Base-by-base conservation (phyloP, 2,113 vertebrate genomes). In the Illadopsis cleaveri region DNA sequence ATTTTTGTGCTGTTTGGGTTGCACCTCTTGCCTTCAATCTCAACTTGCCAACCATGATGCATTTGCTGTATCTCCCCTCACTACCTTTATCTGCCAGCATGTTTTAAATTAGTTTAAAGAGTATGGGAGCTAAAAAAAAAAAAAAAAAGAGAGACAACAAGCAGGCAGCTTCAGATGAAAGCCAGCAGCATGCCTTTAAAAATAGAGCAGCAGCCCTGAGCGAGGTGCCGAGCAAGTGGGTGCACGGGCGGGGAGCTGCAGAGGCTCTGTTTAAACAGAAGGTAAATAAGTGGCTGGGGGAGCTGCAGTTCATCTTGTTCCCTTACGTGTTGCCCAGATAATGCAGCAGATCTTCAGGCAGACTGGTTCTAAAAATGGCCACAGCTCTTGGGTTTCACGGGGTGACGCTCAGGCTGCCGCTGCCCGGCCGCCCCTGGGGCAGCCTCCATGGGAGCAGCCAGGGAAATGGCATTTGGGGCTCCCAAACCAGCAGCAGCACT, bases 121-220 rank as follows among this genome's bases (percentile, higher is more conserved):
- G 38, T 69, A 80, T 44, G 78, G 37, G 69, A 77, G 79, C 56
- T 77, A 35, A 92, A 89, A 84, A 37, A 25, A 37, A 25, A 4
- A 17, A 35, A 22, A 30, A 14, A 50, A 15, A 9, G 24, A n/a
- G n/a, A n/a, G n/a, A n/a, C n/a, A n/a, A n/a, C 35, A 53, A 18
- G 51, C n/a, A 64, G 64, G 87, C 95, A 77, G 44, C 90, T 92
- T 56, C 23, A 94, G 97, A 97, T 50, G 85, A 89, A 97, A 97
- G 72, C 88, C 96, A 97, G 97, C 93, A 93, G 81, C 50, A 31
- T n/a, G 47, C 50, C 90, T 92, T 94, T 96, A 97, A 98, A 98
- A 97, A 98, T 96, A 98, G 94, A 80, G 78, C 2, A 38, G 77
- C 80, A 86, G 79, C 76, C 70, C 62, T n/a, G 81, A 0, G 0